phyloP scores from a whole-genome alignment of 37 sponge, comb jelly and placozoan genomes.

The Aphrocallistes beatrix region DNA sequence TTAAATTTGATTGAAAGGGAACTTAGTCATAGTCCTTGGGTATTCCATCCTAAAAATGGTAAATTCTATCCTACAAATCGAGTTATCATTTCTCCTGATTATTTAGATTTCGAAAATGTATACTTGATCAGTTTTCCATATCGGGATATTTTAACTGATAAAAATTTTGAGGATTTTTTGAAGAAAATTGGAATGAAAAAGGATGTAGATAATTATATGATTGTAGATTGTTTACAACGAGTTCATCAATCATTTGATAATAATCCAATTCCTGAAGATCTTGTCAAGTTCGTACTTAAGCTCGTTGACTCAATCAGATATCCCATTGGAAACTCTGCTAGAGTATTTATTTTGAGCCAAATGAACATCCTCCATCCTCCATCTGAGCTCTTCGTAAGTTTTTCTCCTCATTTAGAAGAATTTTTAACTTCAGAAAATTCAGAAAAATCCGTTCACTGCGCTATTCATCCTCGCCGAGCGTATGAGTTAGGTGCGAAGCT shows the following conservation, averaged over 20 bases:
- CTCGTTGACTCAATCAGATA: not conserved
- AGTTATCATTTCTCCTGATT: not conserved
- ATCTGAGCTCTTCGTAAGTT: not conserved
- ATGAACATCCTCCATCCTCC: not conserved
- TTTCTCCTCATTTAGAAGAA: not conserved
- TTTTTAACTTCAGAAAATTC: not conserved
- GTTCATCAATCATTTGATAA: not conserved
- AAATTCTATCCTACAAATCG: not conserved
- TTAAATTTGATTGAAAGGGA: not conserved
- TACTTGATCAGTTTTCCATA: slow-evolving; percentile 10
- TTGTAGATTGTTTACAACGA: not conserved
- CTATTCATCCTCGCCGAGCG: not conserved
- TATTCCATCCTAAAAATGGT: not conserved
- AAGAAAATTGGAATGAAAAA: not conserved
- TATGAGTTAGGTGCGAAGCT: not conserved
- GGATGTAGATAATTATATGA: not conserved
- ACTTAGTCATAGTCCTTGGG: not conserved
- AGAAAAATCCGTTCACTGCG: not conserved
- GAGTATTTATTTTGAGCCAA: not conserved
- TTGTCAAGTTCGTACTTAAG: not conserved
- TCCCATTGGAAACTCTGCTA: not conserved
- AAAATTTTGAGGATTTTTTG: not conserved
- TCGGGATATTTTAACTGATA: not conserved
- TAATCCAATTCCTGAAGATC: not conserved
- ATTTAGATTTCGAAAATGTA: not conserved